A percentile compares a stretch with the other conserved stretches of the same genome.
These are phyloP conservation scores for Chionis minor DNA, from an alignment of 2,113 vertebrate genomes.

Conservation along the genomic window DNA sequence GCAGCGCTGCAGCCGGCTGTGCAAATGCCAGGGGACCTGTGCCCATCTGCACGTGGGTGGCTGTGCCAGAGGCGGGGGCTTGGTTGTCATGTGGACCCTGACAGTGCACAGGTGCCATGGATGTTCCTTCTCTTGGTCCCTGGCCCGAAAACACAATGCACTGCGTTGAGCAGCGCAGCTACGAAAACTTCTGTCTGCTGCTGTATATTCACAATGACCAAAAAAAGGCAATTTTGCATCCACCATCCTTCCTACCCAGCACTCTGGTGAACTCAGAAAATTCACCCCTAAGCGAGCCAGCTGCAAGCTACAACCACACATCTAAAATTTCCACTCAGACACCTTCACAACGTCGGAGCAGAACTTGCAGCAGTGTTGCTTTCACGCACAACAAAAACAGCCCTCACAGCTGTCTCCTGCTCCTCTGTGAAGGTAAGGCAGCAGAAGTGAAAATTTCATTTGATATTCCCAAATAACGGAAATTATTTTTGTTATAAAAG, in stretches of 20 bases:
- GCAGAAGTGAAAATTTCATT: not conserved
- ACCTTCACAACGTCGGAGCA: not conserved
- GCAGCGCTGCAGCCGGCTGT: not conserved
- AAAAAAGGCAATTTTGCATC: not conserved
- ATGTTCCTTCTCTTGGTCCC: not conserved
- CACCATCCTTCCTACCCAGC: not conserved
- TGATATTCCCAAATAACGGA: not conserved
- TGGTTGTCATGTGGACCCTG: not conserved
- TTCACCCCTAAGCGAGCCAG: rapidly evolving
- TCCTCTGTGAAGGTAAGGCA: not conserved
- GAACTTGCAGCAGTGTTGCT: not conserved
- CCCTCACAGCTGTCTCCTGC: not conserved
- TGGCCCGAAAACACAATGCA: not conserved
- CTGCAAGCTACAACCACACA: not conserved
- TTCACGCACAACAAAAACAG: not conserved
- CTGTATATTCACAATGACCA: not conserved
- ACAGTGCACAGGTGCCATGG: not conserved
- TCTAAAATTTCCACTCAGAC: not conserved
- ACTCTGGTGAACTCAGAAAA: not conserved
- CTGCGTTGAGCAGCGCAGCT: not conserved
- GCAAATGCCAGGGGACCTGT: not conserved
- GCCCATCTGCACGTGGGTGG: rapidly evolving
- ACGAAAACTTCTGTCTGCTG: not conserved
- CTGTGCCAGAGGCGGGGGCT: not conserved
- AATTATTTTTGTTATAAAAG: not conserved